Conservation (phyloP, 1,140 invertebrate genomes). For the Ruditapes philippinarum region DNA sequence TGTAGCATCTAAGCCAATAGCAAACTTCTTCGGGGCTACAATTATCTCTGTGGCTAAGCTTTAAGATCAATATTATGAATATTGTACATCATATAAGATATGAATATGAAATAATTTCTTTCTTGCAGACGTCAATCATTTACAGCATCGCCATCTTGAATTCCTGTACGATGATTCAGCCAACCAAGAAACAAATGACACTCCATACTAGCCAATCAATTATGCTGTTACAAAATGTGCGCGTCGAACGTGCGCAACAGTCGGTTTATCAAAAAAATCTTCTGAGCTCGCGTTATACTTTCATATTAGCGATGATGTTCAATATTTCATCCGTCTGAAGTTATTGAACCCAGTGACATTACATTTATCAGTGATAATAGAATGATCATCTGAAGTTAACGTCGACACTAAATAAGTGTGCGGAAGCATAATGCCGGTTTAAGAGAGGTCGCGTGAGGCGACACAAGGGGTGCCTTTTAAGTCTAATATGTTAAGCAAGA, state of each 20-base stretch:
- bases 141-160: not conserved
- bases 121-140: slow-evolving; percentile 33
- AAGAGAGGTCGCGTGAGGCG: slow-evolving; percentile 41
- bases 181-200: slow-evolving; percentile 33
- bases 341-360: slow-evolving; percentile 53
- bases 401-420: slow-evolving; percentile 47
- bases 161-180: slow-evolving; percentile 22
- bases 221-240: not conserved
- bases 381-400: slow-evolving; percentile 56
- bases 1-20: slow-evolving; percentile 7
- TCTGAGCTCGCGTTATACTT: slow-evolving; percentile 33
- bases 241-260: not conserved
- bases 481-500: slow-evolving; percentile 15
- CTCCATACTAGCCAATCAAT: slow-evolving; percentile 9
- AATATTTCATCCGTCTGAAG: slow-evolving; percentile 41
- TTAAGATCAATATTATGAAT: slow-evolving; percentile 27
- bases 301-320: slow-evolving; percentile 55
- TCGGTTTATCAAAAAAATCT: not conserved
- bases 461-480: slow-evolving; percentile 31
- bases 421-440: slow-evolving; percentile 42
- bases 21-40: not conserved
- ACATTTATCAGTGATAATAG: slow-evolving; percentile 62
- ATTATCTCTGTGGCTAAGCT: not conserved
- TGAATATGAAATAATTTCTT: slow-evolving; percentile 59
- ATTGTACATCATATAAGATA: slow-evolving; percentile 61